phyloP scores from a whole-genome alignment of 2,888 invertebrate genomes.

The Rhaphigaster nebulosa region DNA sequence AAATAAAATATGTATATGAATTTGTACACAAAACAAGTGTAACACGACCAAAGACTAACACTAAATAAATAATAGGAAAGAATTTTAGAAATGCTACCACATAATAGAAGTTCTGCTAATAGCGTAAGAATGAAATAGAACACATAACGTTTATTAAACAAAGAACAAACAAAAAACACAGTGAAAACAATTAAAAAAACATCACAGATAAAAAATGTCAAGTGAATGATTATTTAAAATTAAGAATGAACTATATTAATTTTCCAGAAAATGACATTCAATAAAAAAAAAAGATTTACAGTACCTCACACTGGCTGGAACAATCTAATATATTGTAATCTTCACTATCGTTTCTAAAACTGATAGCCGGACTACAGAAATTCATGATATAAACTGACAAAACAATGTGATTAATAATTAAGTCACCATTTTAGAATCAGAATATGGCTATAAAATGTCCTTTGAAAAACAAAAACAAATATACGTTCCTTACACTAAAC shows the following conservation, averaged over 20 bases:
- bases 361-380: background rate
- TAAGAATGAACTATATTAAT: background rate
- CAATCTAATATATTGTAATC: constrained; percentile 13
- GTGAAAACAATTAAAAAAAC: too few species aligned
- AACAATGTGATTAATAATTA: background rate
- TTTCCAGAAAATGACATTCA: background rate
- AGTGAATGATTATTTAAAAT: background rate
- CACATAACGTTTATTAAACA: background rate
- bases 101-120: background rate
- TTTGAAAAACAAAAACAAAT: background rate
- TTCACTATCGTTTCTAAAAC: background rate
- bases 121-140: background rate
- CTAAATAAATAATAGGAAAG: too few species aligned
- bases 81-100: background rate
- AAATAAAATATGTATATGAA: too few species aligned
- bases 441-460: background rate
- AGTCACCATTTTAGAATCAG: background rate
- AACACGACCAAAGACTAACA: too few species aligned
- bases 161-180: too few species aligned
- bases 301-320: constrained; percentile 11
- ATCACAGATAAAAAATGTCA: too few species aligned
- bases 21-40: too few species aligned
- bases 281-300: background rate
- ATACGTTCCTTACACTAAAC: background rate
- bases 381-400: constrained; percentile 25